Percentiles rank a stretch among this genome's conserved stretches.
Evolutionary conservation across 2,797 vertebrate genomes (phyloP).

Genomic region (Ammospiza maritima): DNA sequence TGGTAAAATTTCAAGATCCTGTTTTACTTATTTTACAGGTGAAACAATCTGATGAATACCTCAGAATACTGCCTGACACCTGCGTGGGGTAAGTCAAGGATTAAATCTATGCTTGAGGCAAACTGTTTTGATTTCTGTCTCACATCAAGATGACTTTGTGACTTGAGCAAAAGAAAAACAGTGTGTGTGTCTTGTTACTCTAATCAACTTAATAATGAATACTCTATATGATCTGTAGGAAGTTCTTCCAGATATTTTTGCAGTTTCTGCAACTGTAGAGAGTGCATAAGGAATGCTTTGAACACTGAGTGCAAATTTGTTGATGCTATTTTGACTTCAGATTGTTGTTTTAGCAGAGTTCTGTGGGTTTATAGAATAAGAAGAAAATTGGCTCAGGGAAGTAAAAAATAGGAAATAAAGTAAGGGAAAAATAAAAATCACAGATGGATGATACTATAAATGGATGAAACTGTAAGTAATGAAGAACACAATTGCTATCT

Average conservation of each 20-base stretch:
- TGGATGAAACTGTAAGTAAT: conserved; percentile 35
- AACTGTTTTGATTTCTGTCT: background rate
- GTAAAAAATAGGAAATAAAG: conserved; percentile 27
- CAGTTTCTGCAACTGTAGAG: background rate
- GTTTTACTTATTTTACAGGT: background rate
- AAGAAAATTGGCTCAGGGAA: background rate
- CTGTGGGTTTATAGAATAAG: background rate
- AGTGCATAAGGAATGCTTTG: background rate
- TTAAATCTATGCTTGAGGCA: background rate
- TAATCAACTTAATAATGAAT: background rate
- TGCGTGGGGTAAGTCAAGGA: background rate
- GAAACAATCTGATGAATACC: background rate
- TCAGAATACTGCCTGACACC: background rate
- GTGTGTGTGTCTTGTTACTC: background rate
- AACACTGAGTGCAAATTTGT: background rate
- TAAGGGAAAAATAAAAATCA: conserved; percentile 25
- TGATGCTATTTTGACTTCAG: conserved; percentile 11
- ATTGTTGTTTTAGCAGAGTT: background rate
- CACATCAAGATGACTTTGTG: background rate
- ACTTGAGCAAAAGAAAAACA: background rate
- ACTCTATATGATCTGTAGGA: background rate
- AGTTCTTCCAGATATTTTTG: background rate
- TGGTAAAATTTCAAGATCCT: background rate
- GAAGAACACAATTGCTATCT: background rate
- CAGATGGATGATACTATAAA: conserved; percentile 35